A percentile compares a stretch with the other conserved stretches of the same genome.
These are phyloP conservation scores for Diploscapter pachys DNA, from an alignment of 1,140 invertebrate species.

Conservation along the genomic window DNA sequence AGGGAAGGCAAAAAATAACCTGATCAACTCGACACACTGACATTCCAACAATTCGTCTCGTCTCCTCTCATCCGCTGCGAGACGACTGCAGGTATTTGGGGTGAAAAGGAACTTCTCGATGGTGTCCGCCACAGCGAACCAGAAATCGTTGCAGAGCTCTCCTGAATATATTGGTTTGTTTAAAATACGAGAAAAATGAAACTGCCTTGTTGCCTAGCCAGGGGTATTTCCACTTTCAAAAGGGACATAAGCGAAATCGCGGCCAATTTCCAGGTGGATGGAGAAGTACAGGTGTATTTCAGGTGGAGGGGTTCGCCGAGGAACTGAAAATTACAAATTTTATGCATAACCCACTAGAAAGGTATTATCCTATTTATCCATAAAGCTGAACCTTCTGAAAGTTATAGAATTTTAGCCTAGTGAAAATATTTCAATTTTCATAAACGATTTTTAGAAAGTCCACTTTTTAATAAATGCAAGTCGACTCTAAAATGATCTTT, in stretches of 20 bases:
- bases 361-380: too few species aligned
- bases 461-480: too few species aligned
- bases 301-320: conserved; percentile 68
- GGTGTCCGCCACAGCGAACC: conserved; percentile 78
- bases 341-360: too few species aligned
- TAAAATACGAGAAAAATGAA: conserved; percentile 59
- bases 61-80: conserved; percentile 54
- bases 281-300: conserved; percentile 78
- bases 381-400: too few species aligned
- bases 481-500: neutral
- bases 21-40: conserved; percentile 77
- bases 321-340: conserved; percentile 13
- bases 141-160: conserved; percentile 64
- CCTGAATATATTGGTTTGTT: conserved; percentile 42
- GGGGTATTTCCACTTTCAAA: conserved; percentile 77
- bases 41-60: conserved; percentile 52
- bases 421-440: too few species aligned
- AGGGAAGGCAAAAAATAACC: too few species aligned
- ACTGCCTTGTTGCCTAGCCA: conserved; percentile 73
- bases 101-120: conserved; percentile 81
- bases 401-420: too few species aligned
- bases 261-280: conserved; percentile 80
- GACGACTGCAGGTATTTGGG: conserved; percentile 64
- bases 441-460: too few species aligned
- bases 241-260: conserved; percentile 75